Percentiles rank a stretch among this genome's conserved stretches.
Evolutionary conservation across 1,140 invertebrate species (phyloP).

Genomic region (Venustaconcha ellipsiformis): DNA sequence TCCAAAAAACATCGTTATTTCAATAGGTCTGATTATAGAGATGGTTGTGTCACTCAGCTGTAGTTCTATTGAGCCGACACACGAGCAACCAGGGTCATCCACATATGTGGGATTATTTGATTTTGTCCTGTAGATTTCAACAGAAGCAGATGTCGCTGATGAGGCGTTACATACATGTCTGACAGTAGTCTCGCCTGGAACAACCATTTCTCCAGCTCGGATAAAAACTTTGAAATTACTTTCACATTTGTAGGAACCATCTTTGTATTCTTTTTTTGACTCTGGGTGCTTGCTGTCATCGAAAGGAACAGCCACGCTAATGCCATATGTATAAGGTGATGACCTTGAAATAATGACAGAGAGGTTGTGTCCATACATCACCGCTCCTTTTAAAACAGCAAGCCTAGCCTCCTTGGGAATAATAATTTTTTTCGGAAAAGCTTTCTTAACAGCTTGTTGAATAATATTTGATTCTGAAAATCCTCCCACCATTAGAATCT

Average conservation of each 20-base stretch:
- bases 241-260: constrained; percentile 11
- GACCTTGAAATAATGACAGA: no score
- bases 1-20: constrained; percentile 13
- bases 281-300: not conserved
- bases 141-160: not conserved
- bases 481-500: constrained; percentile 35
- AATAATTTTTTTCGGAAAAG: no score
- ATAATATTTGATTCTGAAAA: constrained; percentile 31
- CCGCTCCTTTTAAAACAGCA: no score
- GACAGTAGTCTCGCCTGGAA: constrained; percentile 4
- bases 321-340: no score
- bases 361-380: no score
- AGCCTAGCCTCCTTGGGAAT: no score
- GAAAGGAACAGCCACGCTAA: constrained; percentile 9
- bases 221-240: constrained; percentile 9
- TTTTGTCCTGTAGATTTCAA: constrained; percentile 4
- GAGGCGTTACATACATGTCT: not conserved
- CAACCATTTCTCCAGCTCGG: not conserved
- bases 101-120: constrained; percentile 2
- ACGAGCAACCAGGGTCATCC: not conserved
- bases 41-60: not conserved
- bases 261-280: not conserved
- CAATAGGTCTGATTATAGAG: not conserved
- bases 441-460: no score
- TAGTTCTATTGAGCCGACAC: constrained; percentile 1